A percentile compares a stretch with the other conserved stretches of the same genome.
Conservation (phyloP, 2,797 vertebrate species). For the Diglossa cyanea region DNA sequence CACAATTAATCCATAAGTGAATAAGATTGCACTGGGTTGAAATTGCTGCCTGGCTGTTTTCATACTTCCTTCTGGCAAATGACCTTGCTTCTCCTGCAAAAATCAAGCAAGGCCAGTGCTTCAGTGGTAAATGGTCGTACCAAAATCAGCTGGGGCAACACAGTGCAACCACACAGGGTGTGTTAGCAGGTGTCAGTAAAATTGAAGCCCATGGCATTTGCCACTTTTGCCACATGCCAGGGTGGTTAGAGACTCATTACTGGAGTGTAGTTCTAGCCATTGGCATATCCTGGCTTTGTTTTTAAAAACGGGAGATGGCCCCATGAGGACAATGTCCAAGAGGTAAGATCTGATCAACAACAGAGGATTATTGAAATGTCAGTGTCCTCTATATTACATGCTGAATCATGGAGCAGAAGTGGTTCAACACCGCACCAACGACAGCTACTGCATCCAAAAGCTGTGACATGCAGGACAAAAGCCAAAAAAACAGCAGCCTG, state of each 20-base stretch:
- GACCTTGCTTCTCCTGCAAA: not conserved
- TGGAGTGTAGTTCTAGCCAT: fast-evolving
- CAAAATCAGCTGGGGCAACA: not conserved
- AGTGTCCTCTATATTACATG: fast-evolving
- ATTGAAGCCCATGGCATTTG: not conserved
- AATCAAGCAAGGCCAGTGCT: not conserved
- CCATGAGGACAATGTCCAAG: not conserved
- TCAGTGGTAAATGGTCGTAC: not conserved
- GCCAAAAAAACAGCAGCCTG: fast-evolving
- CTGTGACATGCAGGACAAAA: not conserved
- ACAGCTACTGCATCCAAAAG: not conserved
- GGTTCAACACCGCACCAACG: not conserved
- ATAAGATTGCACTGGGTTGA: not conserved
- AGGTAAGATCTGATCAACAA: not conserved
- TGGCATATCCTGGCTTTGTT: not conserved
- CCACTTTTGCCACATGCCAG: not conserved
- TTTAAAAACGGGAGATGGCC: not conserved
- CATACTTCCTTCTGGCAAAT: not conserved
- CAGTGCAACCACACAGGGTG: fast-evolving
- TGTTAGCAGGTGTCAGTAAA: not conserved
- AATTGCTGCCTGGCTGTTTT: not conserved
- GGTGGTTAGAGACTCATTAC: not conserved
- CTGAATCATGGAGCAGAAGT: not conserved
- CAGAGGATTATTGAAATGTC: not conserved
- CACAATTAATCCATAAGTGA: not conserved